Percentiles rank a stretch among this genome's conserved stretches.
These are phyloP conservation scores for Mormyrus lacerda DNA, from an alignment of 2,113 vertebrate genomes.

Conservation along the genomic window DNA sequence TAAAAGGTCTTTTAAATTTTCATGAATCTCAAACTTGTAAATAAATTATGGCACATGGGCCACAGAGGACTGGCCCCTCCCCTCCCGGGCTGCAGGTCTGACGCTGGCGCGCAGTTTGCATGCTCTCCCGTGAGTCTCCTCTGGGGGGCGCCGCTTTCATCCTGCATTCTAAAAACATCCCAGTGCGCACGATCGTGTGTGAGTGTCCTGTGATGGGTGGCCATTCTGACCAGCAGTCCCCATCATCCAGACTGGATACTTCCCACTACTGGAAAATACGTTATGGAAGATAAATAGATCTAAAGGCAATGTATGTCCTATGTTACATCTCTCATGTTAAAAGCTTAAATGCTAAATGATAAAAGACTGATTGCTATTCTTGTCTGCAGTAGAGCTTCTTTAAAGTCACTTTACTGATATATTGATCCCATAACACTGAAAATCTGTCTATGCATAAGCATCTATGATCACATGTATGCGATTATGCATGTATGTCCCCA, in stretches of 20 bases:
- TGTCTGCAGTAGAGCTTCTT: not conserved
- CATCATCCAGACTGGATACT: not conserved
- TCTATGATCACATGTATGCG: not conserved
- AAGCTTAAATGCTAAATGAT: not conserved
- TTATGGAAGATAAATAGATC: not conserved
- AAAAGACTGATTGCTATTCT: not conserved
- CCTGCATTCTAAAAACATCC: not conserved
- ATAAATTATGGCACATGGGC: not conserved
- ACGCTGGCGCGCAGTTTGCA: not conserved
- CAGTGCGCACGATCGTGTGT: not conserved
- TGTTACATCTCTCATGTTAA: not conserved
- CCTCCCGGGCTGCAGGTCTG: not conserved
- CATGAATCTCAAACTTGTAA: not conserved
- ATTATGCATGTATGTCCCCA: not conserved
- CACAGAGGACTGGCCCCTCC: not conserved
- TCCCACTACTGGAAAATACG: not conserved
- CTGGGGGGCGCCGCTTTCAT: not conserved
- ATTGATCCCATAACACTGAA: not conserved
- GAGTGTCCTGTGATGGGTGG: not conserved
- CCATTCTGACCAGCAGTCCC: not conserved
- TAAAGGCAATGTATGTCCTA: not conserved
- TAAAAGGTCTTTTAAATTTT: not conserved
- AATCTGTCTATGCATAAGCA: not conserved
- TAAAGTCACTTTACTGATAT: not conserved
- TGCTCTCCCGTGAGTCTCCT: not conserved